Conservation (phyloP, 2,113 vertebrate species). For the Dolichotis patagonum region DNA sequence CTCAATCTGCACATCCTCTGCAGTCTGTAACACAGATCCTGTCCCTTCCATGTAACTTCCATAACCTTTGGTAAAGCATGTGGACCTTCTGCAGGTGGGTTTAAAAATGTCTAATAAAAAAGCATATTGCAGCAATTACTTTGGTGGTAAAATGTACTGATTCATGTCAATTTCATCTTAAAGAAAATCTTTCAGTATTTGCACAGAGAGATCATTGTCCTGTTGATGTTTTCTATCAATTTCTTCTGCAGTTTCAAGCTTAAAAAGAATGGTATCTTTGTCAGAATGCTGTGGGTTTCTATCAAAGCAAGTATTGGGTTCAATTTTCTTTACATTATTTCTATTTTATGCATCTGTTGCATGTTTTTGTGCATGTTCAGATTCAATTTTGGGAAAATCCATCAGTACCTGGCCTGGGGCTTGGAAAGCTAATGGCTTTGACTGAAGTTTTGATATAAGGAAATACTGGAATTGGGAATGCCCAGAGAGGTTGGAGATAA, state of each 20-base stretch:
- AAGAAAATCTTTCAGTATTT: slow-evolving; percentile 91
- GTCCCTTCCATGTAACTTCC: slow-evolving; percentile 96
- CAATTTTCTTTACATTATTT: slow-evolving; percentile 54
- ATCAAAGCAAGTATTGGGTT: neutral
- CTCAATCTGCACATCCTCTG: slow-evolving; percentile 91
- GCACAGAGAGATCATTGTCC: slow-evolving; percentile 89
- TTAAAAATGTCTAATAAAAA: slow-evolving; percentile 94
- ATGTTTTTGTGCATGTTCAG: slow-evolving; percentile 18
- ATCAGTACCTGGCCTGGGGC: slow-evolving; percentile 87
- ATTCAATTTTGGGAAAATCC: slow-evolving; percentile 83
- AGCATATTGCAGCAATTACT: slow-evolving; percentile 92
- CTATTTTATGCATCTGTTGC: slow-evolving; percentile 24
- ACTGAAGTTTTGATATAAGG: slow-evolving; percentile 90
- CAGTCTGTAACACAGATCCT: slow-evolving; percentile 94
- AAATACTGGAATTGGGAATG: slow-evolving; percentile 97
- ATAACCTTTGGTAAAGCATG: slow-evolving; percentile 98
- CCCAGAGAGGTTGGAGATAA: slow-evolving; percentile 94
- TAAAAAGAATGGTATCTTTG: slow-evolving; percentile 88
- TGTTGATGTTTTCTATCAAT: slow-evolving; percentile 89
- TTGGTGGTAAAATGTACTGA: slow-evolving; percentile 89
- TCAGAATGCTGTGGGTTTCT: slow-evolving; percentile 57
- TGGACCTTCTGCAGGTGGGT: slow-evolving; percentile 92
- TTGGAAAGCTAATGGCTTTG: slow-evolving; percentile 86
- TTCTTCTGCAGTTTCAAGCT: slow-evolving; percentile 91
- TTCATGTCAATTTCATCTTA: slow-evolving; percentile 86